A percentile compares a stretch with the other conserved stretches of the same genome.
Evolutionary conservation across 2,888 invertebrate genomes (phyloP).

Genomic region (Odontomyia ornata): DNA sequence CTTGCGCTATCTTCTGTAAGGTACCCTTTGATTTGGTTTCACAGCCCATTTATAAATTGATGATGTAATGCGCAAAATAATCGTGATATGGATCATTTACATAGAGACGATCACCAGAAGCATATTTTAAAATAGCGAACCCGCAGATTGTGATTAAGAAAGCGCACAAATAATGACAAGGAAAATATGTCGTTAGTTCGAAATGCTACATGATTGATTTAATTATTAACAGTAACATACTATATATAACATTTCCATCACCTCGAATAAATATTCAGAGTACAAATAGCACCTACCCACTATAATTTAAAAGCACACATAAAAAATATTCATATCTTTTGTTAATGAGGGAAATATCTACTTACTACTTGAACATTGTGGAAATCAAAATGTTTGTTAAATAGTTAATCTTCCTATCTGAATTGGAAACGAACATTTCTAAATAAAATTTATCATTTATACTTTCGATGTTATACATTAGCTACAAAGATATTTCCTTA

Average conservation of each 20-base stretch:
- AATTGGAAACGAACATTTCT: too few relatives aligned
- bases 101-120: constrained; percentile 22
- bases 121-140: constrained; percentile 10
- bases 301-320: too few relatives aligned
- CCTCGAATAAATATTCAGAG: not conserved
- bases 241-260: not conserved
- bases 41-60: constrained; percentile 14
- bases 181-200: constrained; percentile 32
- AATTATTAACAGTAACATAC: not conserved
- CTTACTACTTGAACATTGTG: too few relatives aligned
- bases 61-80: not conserved
- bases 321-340: too few relatives aligned
- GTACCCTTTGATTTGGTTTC: constrained; percentile 58
- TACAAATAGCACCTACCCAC: too few relatives aligned
- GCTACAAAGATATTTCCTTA: too few relatives aligned
- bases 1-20: constrained; percentile 63
- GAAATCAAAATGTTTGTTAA: too few relatives aligned
- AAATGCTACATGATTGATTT: not conserved
- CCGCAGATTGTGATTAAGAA: constrained; percentile 7
- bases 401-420: too few relatives aligned
- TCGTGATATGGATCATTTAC: not conserved
- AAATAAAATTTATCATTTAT: too few relatives aligned
- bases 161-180: constrained; percentile 17
- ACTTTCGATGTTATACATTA: too few relatives aligned
- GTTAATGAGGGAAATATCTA: too few relatives aligned